phyloP scores from a whole-genome alignment of 2,113 vertebrate species.

The Megaceryle maxima region DNA sequence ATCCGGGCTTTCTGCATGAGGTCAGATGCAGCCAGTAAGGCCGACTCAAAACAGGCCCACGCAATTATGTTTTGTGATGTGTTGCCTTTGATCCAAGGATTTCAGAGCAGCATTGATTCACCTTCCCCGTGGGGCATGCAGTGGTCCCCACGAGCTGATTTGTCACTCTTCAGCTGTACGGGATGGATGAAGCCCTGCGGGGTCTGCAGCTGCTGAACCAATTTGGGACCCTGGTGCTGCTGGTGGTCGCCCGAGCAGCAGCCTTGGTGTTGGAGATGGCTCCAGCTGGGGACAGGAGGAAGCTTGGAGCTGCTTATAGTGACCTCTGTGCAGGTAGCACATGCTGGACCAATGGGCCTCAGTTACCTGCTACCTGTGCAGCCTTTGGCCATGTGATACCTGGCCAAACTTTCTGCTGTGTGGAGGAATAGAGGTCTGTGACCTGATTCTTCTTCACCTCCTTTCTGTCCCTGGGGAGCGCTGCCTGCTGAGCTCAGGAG shows the following conservation, averaged over 20 bases:
- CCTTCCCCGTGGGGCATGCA: not conserved
- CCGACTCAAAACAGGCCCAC: slow-evolving; percentile 19
- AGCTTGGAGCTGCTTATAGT: not conserved
- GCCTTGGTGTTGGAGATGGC: accelerated
- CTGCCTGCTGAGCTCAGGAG: not conserved
- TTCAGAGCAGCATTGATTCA: not conserved
- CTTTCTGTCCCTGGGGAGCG: not conserved
- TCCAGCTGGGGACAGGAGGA: not conserved
- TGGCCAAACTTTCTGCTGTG: not conserved
- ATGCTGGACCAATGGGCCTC: accelerated
- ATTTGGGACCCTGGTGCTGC: not conserved
- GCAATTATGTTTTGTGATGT: not conserved
- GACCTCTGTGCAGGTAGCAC: accelerated
- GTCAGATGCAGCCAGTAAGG: slow-evolving; percentile 37
- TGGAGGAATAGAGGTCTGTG: not conserved
- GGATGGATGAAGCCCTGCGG: not conserved
- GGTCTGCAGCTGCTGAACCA: not conserved
- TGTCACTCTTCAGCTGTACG: accelerated
- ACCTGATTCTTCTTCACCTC: slow-evolving; percentile 1
- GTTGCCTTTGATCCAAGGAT: slow-evolving; percentile 11
- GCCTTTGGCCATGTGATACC: not conserved
- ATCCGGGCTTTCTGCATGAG: slow-evolving; percentile 48
- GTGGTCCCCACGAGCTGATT: not conserved
- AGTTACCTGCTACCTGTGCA: not conserved
- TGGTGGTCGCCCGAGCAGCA: not conserved